These are phyloP conservation scores for Chymomyza fuscimana DNA, from an alignment of 2,888 invertebrate genomes.

Conservation along the genomic window DNA sequence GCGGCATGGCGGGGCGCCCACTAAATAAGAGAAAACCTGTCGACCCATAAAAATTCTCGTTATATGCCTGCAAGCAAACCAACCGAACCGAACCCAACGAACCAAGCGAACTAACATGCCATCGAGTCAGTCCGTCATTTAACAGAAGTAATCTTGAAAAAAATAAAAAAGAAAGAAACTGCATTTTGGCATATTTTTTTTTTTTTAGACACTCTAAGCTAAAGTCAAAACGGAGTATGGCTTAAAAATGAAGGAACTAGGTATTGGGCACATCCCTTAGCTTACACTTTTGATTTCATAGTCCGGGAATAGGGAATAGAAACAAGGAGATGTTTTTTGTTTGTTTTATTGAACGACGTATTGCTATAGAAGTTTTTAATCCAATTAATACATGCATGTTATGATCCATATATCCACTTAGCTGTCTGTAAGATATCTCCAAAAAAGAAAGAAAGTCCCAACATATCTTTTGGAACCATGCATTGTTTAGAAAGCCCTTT, in stretches of 20 bases:
- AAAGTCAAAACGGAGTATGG: not conserved
- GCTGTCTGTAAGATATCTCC: too few species aligned
- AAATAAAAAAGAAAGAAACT: slow-evolving; percentile 47
- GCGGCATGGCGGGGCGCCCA: slow-evolving; percentile 23
- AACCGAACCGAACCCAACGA: slow-evolving; percentile 13
- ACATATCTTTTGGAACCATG: too few species aligned
- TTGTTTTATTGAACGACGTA: too few species aligned
- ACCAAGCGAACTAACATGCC: not conserved
- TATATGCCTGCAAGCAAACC: slow-evolving; percentile 43
- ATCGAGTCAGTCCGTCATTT: not conserved
- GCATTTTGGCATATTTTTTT: slow-evolving; percentile 43
- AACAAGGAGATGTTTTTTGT: too few species aligned
- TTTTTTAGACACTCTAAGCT: not conserved
- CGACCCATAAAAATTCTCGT: slow-evolving; percentile 58
- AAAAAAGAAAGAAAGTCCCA: too few species aligned
- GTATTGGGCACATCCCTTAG: not conserved
- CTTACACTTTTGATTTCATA: too few species aligned
- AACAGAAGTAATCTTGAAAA: slow-evolving; percentile 25
- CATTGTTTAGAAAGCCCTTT: too few species aligned
- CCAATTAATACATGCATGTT: too few species aligned
- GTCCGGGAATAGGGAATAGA: too few species aligned
- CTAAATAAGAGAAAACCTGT: slow-evolving; percentile 55
- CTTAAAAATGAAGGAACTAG: not conserved
- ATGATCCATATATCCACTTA: too few species aligned
- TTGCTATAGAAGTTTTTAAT: too few species aligned